A percentile compares a stretch with the other conserved stretches of the same genome.
Conservation (phyloP, 2,888 invertebrate species). For the Cheilosia soror region DNA sequence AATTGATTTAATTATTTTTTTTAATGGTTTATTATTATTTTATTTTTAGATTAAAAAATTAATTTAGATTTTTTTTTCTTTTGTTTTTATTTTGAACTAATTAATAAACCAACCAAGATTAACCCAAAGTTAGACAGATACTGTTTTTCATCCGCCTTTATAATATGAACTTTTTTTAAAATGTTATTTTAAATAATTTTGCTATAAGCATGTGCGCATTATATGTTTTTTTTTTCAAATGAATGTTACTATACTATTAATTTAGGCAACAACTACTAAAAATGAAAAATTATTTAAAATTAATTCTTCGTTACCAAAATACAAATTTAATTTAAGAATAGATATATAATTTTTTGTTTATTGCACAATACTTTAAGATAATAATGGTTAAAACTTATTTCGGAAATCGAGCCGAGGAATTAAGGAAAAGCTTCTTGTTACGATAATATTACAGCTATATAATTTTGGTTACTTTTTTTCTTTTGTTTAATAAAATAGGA, state of each 20-base stretch:
- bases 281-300: conserved; percentile 35
- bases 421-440: conserved; percentile 52
- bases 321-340: conserved; percentile 43
- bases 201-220: conserved; percentile 74
- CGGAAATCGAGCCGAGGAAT: conserved; percentile 47
- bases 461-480: conserved; percentile 39
- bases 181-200: conserved; percentile 65
- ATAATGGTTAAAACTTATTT: conserved; percentile 31
- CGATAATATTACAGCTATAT: conserved; percentile 55
- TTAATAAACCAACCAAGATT: conserved; percentile 70
- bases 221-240: conserved; percentile 46
- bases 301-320: conserved; percentile 46
- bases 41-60: conserved; percentile 44
- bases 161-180: conserved; percentile 55
- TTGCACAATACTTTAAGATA: conserved; percentile 59
- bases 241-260: conserved; percentile 55
- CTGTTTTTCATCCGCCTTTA: conserved; percentile 45
- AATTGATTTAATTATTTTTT: conserved; percentile 59
- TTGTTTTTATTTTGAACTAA: conserved; percentile 48
- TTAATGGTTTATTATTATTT: conserved; percentile 53
- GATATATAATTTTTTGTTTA: conserved; percentile 32
- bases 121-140: conserved; percentile 70
- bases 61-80: conserved; percentile 52
- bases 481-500: conserved; percentile 53
- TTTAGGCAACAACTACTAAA: conserved; percentile 68